Percentiles rank a stretch among this genome's conserved stretches.
Conservation (phyloP, 2,113 vertebrate genomes). For the Cygnus atratus region DNA sequence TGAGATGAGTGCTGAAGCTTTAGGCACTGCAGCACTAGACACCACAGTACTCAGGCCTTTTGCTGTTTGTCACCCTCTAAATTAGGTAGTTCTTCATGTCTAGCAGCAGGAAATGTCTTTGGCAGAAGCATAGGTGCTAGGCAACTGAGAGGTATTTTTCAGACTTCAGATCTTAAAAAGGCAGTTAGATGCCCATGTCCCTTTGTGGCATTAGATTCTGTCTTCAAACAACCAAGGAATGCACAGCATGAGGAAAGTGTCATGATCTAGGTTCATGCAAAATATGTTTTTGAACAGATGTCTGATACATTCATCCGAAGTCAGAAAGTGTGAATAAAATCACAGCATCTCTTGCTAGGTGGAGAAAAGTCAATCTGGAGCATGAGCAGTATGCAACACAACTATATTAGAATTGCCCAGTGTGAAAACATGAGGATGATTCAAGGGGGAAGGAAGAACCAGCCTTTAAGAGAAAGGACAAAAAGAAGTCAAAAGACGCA, state of each 20-base stretch:
- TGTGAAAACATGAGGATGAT: neutral
- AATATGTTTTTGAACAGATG: neutral
- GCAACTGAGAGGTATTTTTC: neutral
- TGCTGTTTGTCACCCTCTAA: neutral
- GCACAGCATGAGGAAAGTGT: neutral
- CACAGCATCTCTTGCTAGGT: neutral
- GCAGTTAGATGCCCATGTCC: neutral
- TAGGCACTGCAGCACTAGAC: neutral
- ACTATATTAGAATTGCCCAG: neutral
- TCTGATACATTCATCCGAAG: neutral
- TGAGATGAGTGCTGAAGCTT: neutral
- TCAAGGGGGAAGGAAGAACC: neutral
- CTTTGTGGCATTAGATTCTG: neutral
- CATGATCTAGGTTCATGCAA: neutral
- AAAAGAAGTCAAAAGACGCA: neutral
- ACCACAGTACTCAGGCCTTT: neutral
- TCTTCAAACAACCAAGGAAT: neutral
- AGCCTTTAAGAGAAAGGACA: neutral
- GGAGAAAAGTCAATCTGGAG: slow-evolving; percentile 4
- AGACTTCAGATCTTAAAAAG: neutral
- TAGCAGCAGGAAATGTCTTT: neutral
- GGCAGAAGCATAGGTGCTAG: neutral
- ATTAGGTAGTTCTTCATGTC: neutral
- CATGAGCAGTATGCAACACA: neutral
- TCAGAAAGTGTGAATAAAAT: slow-evolving; percentile 21